Conservation (phyloP, 2,113 vertebrate species). For the Cervus canadensis region DNA sequence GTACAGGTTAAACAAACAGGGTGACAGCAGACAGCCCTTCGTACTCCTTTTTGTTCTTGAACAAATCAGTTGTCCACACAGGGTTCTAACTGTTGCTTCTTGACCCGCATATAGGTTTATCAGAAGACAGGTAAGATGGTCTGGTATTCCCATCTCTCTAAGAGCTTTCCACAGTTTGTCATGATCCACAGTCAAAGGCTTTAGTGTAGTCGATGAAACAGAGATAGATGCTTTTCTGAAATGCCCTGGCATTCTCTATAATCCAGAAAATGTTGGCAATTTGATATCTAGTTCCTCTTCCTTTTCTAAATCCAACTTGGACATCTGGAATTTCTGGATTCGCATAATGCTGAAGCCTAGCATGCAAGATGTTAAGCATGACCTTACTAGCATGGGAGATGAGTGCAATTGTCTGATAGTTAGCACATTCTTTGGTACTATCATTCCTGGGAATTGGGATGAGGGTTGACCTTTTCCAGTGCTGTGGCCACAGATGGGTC, state of each 20-base stretch:
- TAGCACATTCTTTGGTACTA: neutral
- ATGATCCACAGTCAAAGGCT: neutral
- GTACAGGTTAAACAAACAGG: neutral
- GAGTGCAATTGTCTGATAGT: neutral
- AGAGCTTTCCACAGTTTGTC: neutral
- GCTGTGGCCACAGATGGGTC: neutral
- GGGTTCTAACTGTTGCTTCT: neutral
- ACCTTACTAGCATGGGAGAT: neutral
- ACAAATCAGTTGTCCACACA: neutral
- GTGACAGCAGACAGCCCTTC: neutral
- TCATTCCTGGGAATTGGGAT: neutral
- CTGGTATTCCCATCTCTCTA: neutral
- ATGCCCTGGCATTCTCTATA: neutral
- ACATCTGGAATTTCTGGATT: neutral
- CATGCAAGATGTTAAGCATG: neutral
- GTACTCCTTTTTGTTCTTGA: neutral
- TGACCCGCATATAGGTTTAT: neutral
- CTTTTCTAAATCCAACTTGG: neutral
- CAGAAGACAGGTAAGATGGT: neutral
- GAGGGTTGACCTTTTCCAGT: neutral
- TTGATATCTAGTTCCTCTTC: neutral
- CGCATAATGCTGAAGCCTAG: neutral
- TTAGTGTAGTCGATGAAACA: neutral
- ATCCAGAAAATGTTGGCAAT: neutral
- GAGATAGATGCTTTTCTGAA: neutral